Conservation (phyloP, 2,888 invertebrate species). For the Aricia artaxerxes region DNA sequence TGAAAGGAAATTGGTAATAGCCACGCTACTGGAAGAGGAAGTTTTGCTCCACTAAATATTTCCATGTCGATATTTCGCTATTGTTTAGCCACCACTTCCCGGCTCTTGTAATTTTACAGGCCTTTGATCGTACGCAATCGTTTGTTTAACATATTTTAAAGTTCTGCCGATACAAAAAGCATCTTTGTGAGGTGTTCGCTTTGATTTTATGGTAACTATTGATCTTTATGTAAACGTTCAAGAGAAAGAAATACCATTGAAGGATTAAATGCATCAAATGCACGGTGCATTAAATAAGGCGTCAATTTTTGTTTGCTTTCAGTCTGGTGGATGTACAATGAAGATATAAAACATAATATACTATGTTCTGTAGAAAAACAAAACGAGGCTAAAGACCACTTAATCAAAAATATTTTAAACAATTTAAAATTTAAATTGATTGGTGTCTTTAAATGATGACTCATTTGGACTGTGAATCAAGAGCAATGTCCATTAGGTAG, state of each 20-base stretch:
- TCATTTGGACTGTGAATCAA: neutral
- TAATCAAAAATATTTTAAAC: neutral
- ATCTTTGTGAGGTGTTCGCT: neutral
- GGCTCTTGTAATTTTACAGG: conserved; percentile 38
- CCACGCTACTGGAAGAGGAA: conserved; percentile 43
- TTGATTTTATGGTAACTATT: neutral
- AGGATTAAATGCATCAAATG: neutral
- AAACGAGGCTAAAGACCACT: neutral
- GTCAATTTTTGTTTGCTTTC: neutral
- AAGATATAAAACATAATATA: too few species aligned
- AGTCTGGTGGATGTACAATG: too few species aligned
- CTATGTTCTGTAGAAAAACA: neutral
- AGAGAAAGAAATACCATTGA: neutral
- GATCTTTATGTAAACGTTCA: neutral
- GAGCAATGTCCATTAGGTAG: neutral
- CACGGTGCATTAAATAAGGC: neutral
- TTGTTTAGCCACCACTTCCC: conserved; percentile 46
- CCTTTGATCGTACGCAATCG: conserved; percentile 37
- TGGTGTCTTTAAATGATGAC: neutral
- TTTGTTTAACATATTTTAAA: neutral
- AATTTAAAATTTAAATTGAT: neutral
- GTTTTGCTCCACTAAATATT: conserved; percentile 46
- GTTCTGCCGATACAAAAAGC: neutral
- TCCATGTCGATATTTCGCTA: conserved; percentile 42
- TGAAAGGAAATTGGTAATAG: conserved; percentile 41